Evolutionary conservation across 2,888 invertebrate genomes (phyloP).

Genomic region (Hirtodrosophila confusa): DNA sequence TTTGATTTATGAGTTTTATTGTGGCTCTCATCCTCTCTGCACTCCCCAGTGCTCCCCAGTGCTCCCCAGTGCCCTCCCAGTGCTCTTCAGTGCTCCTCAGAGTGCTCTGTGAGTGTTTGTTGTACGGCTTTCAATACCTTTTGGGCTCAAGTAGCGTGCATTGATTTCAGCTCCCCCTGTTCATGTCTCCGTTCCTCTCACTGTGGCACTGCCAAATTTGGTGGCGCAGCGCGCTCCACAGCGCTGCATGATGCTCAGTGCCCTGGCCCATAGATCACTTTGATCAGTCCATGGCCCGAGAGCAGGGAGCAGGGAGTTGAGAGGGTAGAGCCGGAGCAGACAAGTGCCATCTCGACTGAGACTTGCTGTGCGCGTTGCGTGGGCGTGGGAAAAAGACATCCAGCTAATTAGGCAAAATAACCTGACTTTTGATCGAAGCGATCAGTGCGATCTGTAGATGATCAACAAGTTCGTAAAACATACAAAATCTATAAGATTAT

Average conservation of each 20-base stretch:
- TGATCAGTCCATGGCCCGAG: constrained; percentile 45
- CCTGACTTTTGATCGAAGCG: constrained; percentile 2
- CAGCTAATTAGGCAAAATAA: constrained; percentile 62
- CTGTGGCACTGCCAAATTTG: constrained; percentile 66
- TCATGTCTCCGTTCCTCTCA: constrained; percentile 12
- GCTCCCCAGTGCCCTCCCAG: neutral
- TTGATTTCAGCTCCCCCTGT: constrained; percentile 60
- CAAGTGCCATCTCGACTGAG: constrained; percentile 51
- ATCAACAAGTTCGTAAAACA: neutral
- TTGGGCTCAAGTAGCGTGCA: constrained; percentile 68
- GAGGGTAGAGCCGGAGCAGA: constrained; percentile 20
- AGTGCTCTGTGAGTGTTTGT: constrained; percentile 35
- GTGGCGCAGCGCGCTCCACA: constrained; percentile 51
- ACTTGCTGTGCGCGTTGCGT: constrained; percentile 42
- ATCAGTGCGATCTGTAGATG: constrained; percentile 1
- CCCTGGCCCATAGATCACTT: constrained; percentile 63
- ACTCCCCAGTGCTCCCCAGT: constrained; percentile 1
- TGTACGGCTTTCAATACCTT: constrained; percentile 51
- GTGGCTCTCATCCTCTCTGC: constrained; percentile 50
- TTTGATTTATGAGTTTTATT: constrained; percentile 83
- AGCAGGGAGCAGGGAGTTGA: neutral
- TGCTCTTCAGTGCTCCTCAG: neutral
- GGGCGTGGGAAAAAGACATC: constrained; percentile 70
- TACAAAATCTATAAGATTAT: too few relatives aligned
- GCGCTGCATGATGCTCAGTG: constrained; percentile 45